These are phyloP conservation scores for Chrysolophus pictus DNA, from an alignment of 2,797 vertebrate genomes.

Conservation along the genomic window DNA sequence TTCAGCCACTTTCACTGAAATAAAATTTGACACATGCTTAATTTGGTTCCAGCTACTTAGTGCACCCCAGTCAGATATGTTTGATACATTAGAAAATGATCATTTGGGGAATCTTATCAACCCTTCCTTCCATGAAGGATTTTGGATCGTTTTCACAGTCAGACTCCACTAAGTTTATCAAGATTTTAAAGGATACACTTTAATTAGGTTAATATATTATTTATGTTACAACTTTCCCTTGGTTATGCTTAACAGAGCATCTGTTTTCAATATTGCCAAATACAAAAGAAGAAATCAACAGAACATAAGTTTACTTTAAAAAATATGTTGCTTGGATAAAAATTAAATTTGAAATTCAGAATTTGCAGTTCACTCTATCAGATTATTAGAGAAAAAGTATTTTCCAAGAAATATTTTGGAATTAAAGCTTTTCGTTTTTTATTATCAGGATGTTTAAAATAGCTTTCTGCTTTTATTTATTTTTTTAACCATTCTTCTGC, in stretches of 20 bases:
- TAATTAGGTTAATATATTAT: conserved; percentile 74
- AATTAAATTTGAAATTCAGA: conserved; percentile 64
- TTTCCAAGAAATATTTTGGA: neutral
- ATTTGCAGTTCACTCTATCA: conserved; percentile 40
- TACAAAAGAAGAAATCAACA: conserved; percentile 67
- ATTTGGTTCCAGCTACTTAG: neutral
- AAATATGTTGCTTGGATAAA: conserved; percentile 52
- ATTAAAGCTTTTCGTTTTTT: neutral
- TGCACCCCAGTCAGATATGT: neutral
- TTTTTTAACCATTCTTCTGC: neutral
- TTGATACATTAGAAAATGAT: neutral
- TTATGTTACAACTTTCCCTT: conserved; percentile 50
- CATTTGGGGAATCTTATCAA: neutral
- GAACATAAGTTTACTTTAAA: conserved; percentile 68
- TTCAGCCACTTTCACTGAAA: neutral
- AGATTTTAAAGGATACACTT: conserved; percentile 57
- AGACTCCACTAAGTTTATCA: conserved; percentile 1
- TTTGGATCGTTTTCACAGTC: conserved; percentile 35
- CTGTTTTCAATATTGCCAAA: conserved; percentile 69
- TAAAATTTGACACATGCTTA: neutral
- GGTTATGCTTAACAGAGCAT: conserved; percentile 66
- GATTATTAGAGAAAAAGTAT: neutral
- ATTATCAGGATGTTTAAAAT: neutral
- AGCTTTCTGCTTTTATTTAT: neutral
- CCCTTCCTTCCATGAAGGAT: neutral